Conservation (phyloP, 2,113 vertebrate genomes). For the Neoarius graeffei region DNA sequence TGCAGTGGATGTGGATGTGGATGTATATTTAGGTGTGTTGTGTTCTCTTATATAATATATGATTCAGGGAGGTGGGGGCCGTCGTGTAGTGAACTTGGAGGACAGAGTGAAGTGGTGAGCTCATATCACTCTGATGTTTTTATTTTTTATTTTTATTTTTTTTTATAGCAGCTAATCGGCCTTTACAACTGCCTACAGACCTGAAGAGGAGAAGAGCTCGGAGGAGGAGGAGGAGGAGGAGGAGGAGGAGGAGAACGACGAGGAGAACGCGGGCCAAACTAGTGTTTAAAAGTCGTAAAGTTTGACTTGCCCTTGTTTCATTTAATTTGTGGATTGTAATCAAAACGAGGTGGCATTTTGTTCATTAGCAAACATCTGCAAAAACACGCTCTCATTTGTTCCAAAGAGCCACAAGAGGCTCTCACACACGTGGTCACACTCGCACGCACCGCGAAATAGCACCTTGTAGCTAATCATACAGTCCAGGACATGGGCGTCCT, state of each 20-base stretch:
- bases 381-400: slow-evolving; percentile 1
- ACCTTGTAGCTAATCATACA: slow-evolving; percentile 54
- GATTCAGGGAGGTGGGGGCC: slow-evolving; percentile 50
- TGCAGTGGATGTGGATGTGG: slow-evolving; percentile 20
- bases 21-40: slow-evolving; percentile 29
- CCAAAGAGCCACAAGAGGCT: not conserved
- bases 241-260: slow-evolving; percentile 56
- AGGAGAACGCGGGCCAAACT: slow-evolving; percentile 35
- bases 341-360: not conserved
- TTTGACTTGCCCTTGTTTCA: not conserved
- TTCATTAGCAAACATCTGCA: slow-evolving; percentile 1
- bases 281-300: not conserved
- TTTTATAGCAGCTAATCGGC: slow-evolving; percentile 56
- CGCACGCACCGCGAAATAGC: slow-evolving; percentile 50
- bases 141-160: not conserved
- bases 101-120: slow-evolving; percentile 55
- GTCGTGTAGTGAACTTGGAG: slow-evolving; percentile 50
- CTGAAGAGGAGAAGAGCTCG: slow-evolving; percentile 57
- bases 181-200: slow-evolving; percentile 59
- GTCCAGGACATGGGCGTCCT: slow-evolving; percentile 34
- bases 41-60: slow-evolving; percentile 54
- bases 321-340: not conserved
- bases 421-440: not conserved
- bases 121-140: slow-evolving; percentile 54
- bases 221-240: slow-evolving; percentile 59